Evolutionary conservation across 2,797 vertebrate genomes (phyloP), one percentile per base, ranked within the genome.

Genomic region (Prunella strophiata): DNA sequence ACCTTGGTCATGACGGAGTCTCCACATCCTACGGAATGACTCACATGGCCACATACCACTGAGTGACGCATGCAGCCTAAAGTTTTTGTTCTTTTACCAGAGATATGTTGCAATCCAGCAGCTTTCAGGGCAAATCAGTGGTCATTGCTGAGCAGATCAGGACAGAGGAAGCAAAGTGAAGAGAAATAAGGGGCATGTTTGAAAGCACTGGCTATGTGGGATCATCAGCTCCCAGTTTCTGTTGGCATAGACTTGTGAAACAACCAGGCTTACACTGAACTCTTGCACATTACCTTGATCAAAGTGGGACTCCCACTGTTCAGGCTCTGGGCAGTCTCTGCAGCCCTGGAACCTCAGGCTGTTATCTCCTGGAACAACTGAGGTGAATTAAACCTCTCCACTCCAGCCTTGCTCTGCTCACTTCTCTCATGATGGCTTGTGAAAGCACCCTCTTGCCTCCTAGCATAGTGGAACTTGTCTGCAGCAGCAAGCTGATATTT

Each of bases 391-490:
- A 71, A 71, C 43, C 7, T 38, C 67, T 79, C 20, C 30, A 30
- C 34, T 80, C 30, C 58, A 54, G 22, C 17, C 30, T 43, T 79
- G 23, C 52, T 91, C 52, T 3, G 1, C 42, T 76, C 19, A 25
- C 16, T 63, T 5, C 17, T 27, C n/a, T 79, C 16, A 13, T 20
- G 30, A 14, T 1, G 0, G 25, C 27, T 51, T 79, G 42, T 65
- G 59, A 92, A 91, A 81, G 43, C 11, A 18, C 5, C 1, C 19
- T 75, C 52, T 75, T 63, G 38, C 47, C 52, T 76, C 42, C 52
- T 0, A 0, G 45, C 29, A 2, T 42, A 0, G 0, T 6, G 17
- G 32, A 72, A 9, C 47, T 34, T 54, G 54, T 57, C 59, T 76
- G 50, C 68, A 82, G 76, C 1, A 6, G 29, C 22, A 29, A 32